Evolutionary conservation across 2,797 vertebrate species (phyloP), one percentile per base, ranked within the genome.

Genomic region (Ciconia nigra): DNA sequence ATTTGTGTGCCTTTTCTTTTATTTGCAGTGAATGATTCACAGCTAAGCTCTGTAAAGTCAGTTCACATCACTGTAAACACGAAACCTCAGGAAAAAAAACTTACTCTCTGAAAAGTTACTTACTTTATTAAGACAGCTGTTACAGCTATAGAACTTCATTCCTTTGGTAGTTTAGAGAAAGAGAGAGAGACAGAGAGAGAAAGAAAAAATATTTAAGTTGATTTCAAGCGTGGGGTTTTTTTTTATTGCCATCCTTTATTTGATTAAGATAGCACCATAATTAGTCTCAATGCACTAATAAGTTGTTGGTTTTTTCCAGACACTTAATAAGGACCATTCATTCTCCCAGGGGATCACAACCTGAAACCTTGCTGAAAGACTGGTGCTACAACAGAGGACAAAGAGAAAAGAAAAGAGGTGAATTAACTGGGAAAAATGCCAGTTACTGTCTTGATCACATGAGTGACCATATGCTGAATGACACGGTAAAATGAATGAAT

Each of bases 401-500:
- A 96, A 96, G 90, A 89, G 66, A 89, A 91, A 87, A 66, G 52
- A 59, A 55, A 96, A 91, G 90, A 96, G 94, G 87, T 94, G 95
- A 97, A 96, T 95, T 97, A 93, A 96, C 97, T 95, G 93, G 96
- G 96, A 96, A 97, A 95, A 94, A 96, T 97, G 96, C 96, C 95
- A 97, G 89, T 96, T 97, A 91, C 91, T 97, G 84, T 96, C 93
- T 96, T 91, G 90, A 96, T 95, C 96, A 97, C 93, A 93, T 95
- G 95, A 95, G 73, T 96, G 94, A 96, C 96, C 97, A 97, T 96
- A 97, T 96, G 97, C 92, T 97, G 94, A 97, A 90, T 96, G 97
- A 97, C 97, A 96, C 0, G 0, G 58, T 83, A 86, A 94, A 97
- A 95, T 90, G 87, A 96, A 96, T 96, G 79, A 72, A 88, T 88